Percentiles rank a stretch among this genome's conserved stretches.
These are phyloP conservation scores for Etheostoma perlongum DNA, from an alignment of 2,797 vertebrate species.

Conservation along the genomic window DNA sequence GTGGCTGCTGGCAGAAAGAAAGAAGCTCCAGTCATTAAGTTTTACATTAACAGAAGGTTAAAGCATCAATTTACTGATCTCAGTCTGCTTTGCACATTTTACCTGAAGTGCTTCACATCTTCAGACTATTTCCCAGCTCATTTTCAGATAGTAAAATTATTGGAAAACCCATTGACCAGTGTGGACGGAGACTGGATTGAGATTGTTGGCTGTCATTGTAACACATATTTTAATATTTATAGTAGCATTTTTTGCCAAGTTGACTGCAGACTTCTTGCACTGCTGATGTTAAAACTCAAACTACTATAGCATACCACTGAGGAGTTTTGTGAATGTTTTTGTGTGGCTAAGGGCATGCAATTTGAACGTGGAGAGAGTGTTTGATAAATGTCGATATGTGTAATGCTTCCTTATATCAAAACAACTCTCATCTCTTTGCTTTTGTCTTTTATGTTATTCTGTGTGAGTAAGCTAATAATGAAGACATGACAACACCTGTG, in stretches of 20 bases:
- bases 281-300: slow-evolving; percentile 1
- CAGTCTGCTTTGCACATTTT: slow-evolving; percentile 23
- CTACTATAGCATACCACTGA: not conserved
- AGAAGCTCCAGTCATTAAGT: slow-evolving; percentile 35
- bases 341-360: not conserved
- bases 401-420: not conserved
- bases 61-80: slow-evolving; percentile 33
- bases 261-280: not conserved
- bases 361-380: slow-evolving; percentile 22
- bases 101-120: slow-evolving; percentile 42
- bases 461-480: not conserved
- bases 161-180: slow-evolving; percentile 32
- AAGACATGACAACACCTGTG: not conserved
- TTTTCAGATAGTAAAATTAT: slow-evolving; percentile 52
- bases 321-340: not conserved
- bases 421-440: slow-evolving; percentile 16
- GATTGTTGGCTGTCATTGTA: slow-evolving; percentile 19
- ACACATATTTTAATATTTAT: slow-evolving; percentile 30
- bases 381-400: slow-evolving; percentile 13
- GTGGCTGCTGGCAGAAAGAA: slow-evolving; percentile 41
- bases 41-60: slow-evolving; percentile 57
- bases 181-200: slow-evolving; percentile 31
- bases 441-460: slow-evolving; percentile 1
- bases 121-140: slow-evolving; percentile 36
- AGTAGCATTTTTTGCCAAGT: slow-evolving; percentile 9